phyloP scores from a whole-genome alignment of 2,888 invertebrate species.

The Aromia moschata region DNA sequence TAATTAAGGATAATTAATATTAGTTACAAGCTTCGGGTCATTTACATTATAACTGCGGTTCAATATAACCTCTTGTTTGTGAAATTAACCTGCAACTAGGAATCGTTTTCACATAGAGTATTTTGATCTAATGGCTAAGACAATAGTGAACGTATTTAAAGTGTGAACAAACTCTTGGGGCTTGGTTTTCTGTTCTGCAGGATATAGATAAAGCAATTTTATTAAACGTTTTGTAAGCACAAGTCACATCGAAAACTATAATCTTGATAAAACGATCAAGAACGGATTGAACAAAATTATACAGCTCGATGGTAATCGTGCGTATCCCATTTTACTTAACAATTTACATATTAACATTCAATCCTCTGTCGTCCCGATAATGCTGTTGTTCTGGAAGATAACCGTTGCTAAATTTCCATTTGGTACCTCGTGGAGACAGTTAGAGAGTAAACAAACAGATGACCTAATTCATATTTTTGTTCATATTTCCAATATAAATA shows the following conservation, averaged over 20 bases:
- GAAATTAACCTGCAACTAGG: too few species aligned
- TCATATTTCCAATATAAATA: constrained; percentile 2
- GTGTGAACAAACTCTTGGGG: too few species aligned
- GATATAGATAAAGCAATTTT: background rate
- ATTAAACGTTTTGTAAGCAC: background rate
- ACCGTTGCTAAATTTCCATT: background rate
- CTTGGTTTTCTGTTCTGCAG: too few species aligned
- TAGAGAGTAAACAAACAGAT: constrained; percentile 1
- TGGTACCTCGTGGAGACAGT: background rate
- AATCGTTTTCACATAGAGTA: too few species aligned
- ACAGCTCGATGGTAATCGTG: constrained; percentile 2
- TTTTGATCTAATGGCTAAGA: too few species aligned
- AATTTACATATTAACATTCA: constrained; percentile 4
- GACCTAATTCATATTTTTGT: constrained; percentile 6
- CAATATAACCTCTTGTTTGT: too few species aligned
- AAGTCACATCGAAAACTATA: too few species aligned
- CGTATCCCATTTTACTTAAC: background rate
- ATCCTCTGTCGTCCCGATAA: background rate
- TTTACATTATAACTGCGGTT: too few species aligned
- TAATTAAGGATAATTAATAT: too few species aligned
- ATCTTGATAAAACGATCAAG: background rate
- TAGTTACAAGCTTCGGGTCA: too few species aligned
- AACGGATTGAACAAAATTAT: constrained; percentile 1
- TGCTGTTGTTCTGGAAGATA: background rate
- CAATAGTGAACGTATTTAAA: too few species aligned